These are phyloP conservation scores for Pyrgus malvae DNA, from an alignment of 2,888 invertebrate species.

Conservation along the genomic window DNA sequence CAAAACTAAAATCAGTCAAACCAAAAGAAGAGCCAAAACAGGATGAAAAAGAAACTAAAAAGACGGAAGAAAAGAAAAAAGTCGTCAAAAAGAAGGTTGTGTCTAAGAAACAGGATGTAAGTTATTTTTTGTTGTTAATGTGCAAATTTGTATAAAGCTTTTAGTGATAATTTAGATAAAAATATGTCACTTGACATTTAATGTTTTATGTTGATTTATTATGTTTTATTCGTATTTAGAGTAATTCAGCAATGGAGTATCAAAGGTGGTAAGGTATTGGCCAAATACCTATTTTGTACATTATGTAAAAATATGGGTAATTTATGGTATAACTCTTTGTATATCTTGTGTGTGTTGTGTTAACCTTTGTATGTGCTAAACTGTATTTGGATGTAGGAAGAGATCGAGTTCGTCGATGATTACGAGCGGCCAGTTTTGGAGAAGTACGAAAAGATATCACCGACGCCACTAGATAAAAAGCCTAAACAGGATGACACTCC, in stretches of 20 bases:
- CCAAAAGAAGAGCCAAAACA: slow-evolving; percentile 76
- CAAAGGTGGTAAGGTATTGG: slow-evolving; percentile 14
- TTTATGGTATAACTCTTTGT: slow-evolving; percentile 12
- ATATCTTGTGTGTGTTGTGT: slow-evolving; percentile 48
- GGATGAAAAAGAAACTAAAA: slow-evolving; percentile 68
- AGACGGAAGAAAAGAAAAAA: slow-evolving; percentile 64
- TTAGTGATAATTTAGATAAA: slow-evolving; percentile 16
- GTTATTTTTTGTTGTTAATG: slow-evolving; percentile 38
- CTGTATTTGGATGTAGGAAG: slow-evolving; percentile 67
- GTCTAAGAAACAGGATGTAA: slow-evolving; percentile 75
- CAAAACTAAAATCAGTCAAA: slow-evolving; percentile 81
- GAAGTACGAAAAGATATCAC: slow-evolving; percentile 84
- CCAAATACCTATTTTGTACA: slow-evolving; percentile 11
- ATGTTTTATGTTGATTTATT: slow-evolving; percentile 11
- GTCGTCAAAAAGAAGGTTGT: slow-evolving; percentile 75
- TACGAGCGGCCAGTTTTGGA: slow-evolving; percentile 89
- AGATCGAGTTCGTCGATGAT: slow-evolving; percentile 83
- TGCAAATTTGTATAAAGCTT: slow-evolving; percentile 50
- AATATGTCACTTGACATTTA: background rate
- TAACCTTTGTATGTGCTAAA: slow-evolving; percentile 65
- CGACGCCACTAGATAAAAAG: slow-evolving; percentile 78
- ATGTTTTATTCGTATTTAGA: slow-evolving; percentile 9
- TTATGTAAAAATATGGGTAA: slow-evolving; percentile 9
- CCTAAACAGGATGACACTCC: slow-evolving; percentile 70
- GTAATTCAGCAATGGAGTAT: background rate